Base-by-base conservation (phyloP, 30 jellyfish, hydroid and myxozoan species). In the Cassiopea andromeda region DNA sequence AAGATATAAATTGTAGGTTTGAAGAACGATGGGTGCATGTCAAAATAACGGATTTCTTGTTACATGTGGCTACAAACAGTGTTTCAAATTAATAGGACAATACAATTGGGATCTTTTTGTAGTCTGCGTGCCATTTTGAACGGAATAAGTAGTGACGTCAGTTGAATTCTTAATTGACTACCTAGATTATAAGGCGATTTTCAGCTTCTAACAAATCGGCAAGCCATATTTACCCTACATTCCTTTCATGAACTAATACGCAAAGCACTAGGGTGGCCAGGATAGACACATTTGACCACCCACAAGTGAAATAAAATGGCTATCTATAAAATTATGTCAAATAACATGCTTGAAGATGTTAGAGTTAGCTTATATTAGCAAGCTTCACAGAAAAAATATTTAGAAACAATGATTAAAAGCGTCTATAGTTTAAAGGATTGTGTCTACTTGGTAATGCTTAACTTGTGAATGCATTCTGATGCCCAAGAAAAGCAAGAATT, bases 71-170 rank as follows among this genome's bases (percentile, higher is more conserved):
- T 2, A 64, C 73, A 64, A 54, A 54, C 64, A 54, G 12, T 54
- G 64, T 54, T 54, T 54, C 64, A 54, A 54, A 54, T 54, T 54
- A 54, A 54, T 54, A 10, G 12, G 12, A 10, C 12, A 54, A 54
- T 54, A 54, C 43, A 64, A 64, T 17, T 64, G 43, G 38, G 73
- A 64, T 64, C 73, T 0, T 27, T 64, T 14, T 64, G 43, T 64
- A 64, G 73, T 64, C 73, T 64, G 27, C 73, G 27, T 64, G 73
- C 79, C 79, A 70, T 70, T 70, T 15, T 19, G 79, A 7, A 70
- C 16, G 15, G 79, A 70, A 14, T 70, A 14, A 70, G 79, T 1
- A 15, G 38, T 70, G 79, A 70, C 79, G 79, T 70, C 16, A 38
- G 79, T 70, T 7, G 54, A 5, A 18, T 3, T 27, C 79, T 19